Conservation (phyloP, 1,140 invertebrate genomes). For the Anoplophora glabripennis region DNA sequence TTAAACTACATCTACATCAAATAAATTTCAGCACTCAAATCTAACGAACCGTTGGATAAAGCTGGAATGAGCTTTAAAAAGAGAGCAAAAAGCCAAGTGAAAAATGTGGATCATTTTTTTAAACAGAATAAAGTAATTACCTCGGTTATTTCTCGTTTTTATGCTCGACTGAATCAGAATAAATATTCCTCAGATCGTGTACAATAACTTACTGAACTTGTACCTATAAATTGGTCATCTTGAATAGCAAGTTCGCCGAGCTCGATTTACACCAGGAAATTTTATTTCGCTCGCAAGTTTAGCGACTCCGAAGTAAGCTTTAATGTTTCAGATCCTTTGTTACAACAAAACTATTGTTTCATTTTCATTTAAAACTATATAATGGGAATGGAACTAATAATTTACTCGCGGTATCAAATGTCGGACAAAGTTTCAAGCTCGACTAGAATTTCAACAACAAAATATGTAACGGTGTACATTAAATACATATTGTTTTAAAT, state of each 20-base stretch:
- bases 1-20: constrained; percentile 16
- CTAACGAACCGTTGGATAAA: constrained; percentile 15
- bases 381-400: too few species aligned
- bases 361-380: too few species aligned
- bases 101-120: constrained; percentile 9
- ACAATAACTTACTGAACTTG: constrained; percentile 44
- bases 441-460: too few species aligned
- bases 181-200: constrained; percentile 41
- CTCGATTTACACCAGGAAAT: constrained; percentile 38
- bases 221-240: constrained; percentile 44
- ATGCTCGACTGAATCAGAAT: constrained; percentile 41
- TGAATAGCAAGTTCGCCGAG: constrained; percentile 31
- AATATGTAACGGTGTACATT: too few species aligned
- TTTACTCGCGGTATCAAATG: too few species aligned
- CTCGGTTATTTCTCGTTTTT: constrained; percentile 41
- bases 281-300: constrained; percentile 36
- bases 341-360: constrained; percentile 19
- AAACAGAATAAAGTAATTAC: constrained; percentile 41
- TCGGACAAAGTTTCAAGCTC: too few species aligned
- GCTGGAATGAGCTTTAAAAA: constrained; percentile 5
- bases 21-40: constrained; percentile 17
- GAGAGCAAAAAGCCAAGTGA: constrained; percentile 7
- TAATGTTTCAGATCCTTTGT: constrained; percentile 17
- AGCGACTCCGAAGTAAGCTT: constrained; percentile 24
- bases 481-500: too few species aligned